phyloP scores from a whole-genome alignment of 2,113 vertebrate species.

The Pithys albifrons region DNA sequence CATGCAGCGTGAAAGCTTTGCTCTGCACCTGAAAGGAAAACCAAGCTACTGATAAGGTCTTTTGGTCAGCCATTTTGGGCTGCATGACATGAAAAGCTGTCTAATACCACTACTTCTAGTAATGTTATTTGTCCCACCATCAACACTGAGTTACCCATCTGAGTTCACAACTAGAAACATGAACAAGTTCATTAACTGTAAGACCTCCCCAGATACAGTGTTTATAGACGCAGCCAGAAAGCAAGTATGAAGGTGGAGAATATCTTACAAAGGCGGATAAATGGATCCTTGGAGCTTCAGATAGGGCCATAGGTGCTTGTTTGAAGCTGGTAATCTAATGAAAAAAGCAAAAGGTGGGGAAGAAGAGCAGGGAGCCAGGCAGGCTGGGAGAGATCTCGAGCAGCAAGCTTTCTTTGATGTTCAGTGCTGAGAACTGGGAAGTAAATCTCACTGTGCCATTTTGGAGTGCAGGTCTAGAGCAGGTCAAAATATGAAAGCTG shows the following conservation, averaged over 20 bases:
- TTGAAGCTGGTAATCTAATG: background rate
- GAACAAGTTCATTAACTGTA: background rate
- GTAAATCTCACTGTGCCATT: background rate
- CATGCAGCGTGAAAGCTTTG: background rate
- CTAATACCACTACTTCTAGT: background rate
- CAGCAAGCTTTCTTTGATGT: background rate
- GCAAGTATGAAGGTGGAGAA: background rate
- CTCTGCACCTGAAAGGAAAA: conserved; percentile 25
- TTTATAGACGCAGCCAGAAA: background rate
- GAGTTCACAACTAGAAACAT: background rate
- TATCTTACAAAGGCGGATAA: background rate
- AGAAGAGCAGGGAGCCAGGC: background rate
- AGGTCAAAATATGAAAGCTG: background rate
- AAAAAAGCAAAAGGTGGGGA: background rate
- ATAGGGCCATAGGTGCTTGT: background rate
- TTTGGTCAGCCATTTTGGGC: conserved; percentile 6
- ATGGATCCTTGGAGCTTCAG: background rate
- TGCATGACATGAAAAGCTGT: background rate
- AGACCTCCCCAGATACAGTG: background rate
- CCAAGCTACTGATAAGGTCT: background rate
- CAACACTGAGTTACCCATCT: background rate
- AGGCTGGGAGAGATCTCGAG: background rate
- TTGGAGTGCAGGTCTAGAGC: background rate
- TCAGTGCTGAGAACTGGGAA: background rate
- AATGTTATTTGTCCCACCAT: background rate